Conservation (phyloP, 2,888 invertebrate genomes). For the Plagodis pulveraria region DNA sequence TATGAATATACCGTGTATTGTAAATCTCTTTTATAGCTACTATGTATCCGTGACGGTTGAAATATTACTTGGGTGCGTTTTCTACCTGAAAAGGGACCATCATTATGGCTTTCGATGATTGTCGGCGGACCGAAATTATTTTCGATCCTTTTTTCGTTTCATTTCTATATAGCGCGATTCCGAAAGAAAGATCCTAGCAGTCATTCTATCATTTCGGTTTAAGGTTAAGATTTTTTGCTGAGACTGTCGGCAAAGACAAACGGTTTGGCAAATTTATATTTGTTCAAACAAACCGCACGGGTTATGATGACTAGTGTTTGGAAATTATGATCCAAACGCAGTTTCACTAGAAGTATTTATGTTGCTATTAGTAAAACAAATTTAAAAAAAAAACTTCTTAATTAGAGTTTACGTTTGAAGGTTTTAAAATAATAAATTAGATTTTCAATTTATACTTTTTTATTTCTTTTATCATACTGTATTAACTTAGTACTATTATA, state of each 20-base stretch:
- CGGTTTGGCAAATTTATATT: conserved; percentile 44
- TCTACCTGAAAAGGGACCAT: conserved; percentile 82
- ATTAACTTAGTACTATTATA: conserved; percentile 50
- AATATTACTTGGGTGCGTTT: conserved; percentile 79
- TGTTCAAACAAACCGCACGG: conserved; percentile 59
- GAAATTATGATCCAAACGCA: conserved; percentile 46
- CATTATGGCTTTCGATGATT: conserved; percentile 77
- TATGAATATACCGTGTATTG: conserved; percentile 76
- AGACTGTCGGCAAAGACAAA: conserved; percentile 58
- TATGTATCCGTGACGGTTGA: conserved; percentile 77
- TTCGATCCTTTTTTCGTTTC: conserved; percentile 62
- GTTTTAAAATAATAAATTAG: conserved; percentile 34
- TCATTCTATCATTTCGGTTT: conserved; percentile 58
- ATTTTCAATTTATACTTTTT: conserved; percentile 58
- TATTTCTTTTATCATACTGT: conserved; percentile 56
- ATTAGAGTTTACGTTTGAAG: not conserved
- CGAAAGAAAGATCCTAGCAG: conserved; percentile 71
- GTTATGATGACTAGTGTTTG: conserved; percentile 46
- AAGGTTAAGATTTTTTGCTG: conserved; percentile 49
- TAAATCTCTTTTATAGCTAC: conserved; percentile 82
- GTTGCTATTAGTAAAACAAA: conserved; percentile 7
- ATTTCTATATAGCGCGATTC: conserved; percentile 63
- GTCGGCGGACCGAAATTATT: conserved; percentile 79
- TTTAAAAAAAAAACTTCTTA: not conserved
- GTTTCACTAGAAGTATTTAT: conserved; percentile 27